A percentile compares a stretch with the other conserved stretches of the same genome.
Conservation (phyloP, 2,797 vertebrate genomes). For the Otolemur crassicaudatus region DNA sequence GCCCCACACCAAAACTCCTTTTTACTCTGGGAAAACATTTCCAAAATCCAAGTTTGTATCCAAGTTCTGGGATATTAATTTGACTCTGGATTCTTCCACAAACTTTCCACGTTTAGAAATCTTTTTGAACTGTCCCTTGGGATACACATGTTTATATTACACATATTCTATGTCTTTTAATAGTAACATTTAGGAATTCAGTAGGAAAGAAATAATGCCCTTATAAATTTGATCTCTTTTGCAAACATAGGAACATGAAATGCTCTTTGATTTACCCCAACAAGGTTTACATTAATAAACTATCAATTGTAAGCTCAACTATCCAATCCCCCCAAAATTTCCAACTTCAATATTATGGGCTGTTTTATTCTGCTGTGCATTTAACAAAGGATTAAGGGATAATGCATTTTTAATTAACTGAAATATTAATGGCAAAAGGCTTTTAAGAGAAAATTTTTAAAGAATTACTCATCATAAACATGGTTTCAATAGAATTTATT, state of each 20-base stretch:
- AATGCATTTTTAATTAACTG: conserved; percentile 76
- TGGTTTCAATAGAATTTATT: conserved; percentile 77
- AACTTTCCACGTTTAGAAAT: conserved; percentile 84
- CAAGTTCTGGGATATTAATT: conserved; percentile 83
- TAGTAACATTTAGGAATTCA: conserved; percentile 82
- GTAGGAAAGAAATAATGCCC: conserved; percentile 76
- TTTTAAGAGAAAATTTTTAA: conserved; percentile 75
- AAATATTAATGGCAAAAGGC: conserved; percentile 76
- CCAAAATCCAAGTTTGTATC: conserved; percentile 80
- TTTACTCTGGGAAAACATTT: conserved; percentile 81
- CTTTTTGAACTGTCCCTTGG: conserved; percentile 81
- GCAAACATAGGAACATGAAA: conserved; percentile 75
- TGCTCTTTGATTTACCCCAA: conserved; percentile 77
- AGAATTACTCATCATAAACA: conserved; percentile 76
- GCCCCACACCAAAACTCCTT: conserved; percentile 79
- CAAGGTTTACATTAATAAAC: conserved; percentile 80
- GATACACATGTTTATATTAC: conserved; percentile 83
- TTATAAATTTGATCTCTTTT: conserved; percentile 82
- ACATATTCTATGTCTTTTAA: conserved; percentile 83
- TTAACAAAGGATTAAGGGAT: conserved; percentile 74
- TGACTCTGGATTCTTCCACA: conserved; percentile 81
- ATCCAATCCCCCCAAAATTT: conserved; percentile 63
- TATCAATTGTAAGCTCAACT: conserved; percentile 53
- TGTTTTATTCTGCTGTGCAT: conserved; percentile 70
- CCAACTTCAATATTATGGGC: conserved; percentile 69